Percentiles rank a stretch among this genome's conserved stretches.
Evolutionary conservation across 1,140 invertebrate species (phyloP).

Genomic region (Anastrepha obliqua): DNA sequence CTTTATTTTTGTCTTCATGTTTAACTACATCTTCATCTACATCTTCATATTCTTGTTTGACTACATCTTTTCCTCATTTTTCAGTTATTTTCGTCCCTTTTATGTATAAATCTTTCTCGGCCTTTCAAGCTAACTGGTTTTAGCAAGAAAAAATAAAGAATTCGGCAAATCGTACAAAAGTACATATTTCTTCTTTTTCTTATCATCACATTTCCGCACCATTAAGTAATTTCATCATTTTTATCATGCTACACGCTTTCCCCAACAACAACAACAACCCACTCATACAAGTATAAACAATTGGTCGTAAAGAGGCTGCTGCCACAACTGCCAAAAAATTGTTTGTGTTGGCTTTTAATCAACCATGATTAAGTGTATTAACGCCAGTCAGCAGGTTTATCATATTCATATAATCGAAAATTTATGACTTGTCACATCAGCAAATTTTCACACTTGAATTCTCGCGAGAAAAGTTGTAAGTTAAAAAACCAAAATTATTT

Average conservation of each 20-base stretch:
- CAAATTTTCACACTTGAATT: neutral
- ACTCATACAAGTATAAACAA: neutral
- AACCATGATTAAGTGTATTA: neutral
- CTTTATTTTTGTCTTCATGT: neutral
- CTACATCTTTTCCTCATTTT: neutral
- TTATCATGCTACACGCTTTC: neutral
- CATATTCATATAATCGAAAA: conserved; percentile 35
- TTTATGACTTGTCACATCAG: conserved; percentile 36
- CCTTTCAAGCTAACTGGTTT: neutral
- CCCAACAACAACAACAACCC: neutral
- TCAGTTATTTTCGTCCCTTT: neutral
- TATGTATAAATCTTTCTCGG: neutral
- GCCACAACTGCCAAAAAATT: neutral
- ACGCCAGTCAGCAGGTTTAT: neutral
- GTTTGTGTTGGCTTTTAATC: conserved; percentile 31
- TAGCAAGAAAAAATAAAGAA: neutral
- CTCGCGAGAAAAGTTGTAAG: neutral
- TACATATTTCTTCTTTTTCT: neutral
- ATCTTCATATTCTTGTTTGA: neutral
- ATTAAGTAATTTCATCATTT: conserved; percentile 43
- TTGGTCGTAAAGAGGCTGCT: neutral
- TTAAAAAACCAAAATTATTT: neutral
- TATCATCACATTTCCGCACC: conserved; percentile 44
- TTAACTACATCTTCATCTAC: neutral
- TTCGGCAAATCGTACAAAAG: neutral